Evolutionary conservation across 1,140 invertebrate genomes (phyloP).

Genomic region (Drosophila novamexicana): DNA sequence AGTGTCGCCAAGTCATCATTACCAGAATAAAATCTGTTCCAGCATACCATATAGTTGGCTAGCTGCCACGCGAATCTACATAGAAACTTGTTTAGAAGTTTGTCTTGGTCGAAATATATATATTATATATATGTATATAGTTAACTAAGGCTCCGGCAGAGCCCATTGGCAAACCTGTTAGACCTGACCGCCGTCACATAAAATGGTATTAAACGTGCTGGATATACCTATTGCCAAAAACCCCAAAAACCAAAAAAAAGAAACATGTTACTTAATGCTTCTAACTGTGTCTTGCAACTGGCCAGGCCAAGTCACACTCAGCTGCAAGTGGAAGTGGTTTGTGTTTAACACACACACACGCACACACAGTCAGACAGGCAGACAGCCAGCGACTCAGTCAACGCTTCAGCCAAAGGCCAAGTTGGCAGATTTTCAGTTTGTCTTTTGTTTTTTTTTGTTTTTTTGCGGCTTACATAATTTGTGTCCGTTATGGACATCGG

Average conservation of each 20-base stretch:
- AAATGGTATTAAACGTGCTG: conserved; percentile 66
- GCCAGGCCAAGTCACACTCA: conserved; percentile 49
- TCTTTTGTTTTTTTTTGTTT: conserved; percentile 1
- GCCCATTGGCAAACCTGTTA: conserved; percentile 62
- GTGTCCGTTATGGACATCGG: conserved; percentile 22
- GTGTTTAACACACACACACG: conserved; percentile 33
- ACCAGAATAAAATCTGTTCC: conserved; percentile 48
- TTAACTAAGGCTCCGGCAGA: neutral
- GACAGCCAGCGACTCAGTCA: conserved; percentile 13
- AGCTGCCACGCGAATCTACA: no score
- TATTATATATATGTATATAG: neutral
- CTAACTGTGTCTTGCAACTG: conserved; percentile 73
- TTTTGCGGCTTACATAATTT: conserved; percentile 34
- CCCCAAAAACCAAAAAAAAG: conserved; percentile 19
- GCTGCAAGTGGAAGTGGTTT: conserved; percentile 60
- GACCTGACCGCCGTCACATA: conserved; percentile 65
- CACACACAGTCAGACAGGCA: conserved; percentile 10
- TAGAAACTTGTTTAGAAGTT: conserved; percentile 73
- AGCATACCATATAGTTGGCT: conserved; percentile 28
- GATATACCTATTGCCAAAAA: conserved; percentile 56
- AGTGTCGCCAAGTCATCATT: conserved; percentile 82
- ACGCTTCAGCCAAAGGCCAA: conserved; percentile 41
- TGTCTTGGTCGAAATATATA: conserved; percentile 51
- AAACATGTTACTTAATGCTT: conserved; percentile 69
- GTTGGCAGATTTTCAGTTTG: conserved; percentile 22